Base-by-base conservation (phyloP, 2,888 invertebrate species). In the Stramonita haemastoma region DNA sequence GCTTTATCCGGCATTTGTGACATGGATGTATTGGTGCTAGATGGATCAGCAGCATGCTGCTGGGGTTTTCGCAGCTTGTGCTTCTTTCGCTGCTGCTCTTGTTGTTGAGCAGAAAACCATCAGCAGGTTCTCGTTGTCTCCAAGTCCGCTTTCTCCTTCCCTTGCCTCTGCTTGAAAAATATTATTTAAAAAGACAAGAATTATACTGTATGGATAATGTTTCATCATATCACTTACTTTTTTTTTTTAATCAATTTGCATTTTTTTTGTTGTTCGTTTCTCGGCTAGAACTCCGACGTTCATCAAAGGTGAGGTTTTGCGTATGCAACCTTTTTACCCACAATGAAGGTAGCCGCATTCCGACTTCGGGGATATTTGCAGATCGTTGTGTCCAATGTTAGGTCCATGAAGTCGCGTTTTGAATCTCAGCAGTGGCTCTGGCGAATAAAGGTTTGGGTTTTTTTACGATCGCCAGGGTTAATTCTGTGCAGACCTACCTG, bases 71-170 rank as follows among this genome's bases (percentile, higher is more conserved):
- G 57, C 0, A 22, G 60, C 66, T 8, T 60, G 8, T 26, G 34
- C 46, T 87, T n/a, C 22, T 79, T 73, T 17, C n/a, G 77, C 13
- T 87, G 87, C 70, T 87, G 87, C n/a, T 87, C 73, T 32, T 87
- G 70, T 34, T 87, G 87, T 70, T 87, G 87, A n/a, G 0, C 29
- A 34, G 17, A n/a, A 77, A 73, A 1, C 32, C 87, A 22, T 87
- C 56, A 26, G 46, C 70, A 13, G n/a, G 56, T 87, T 60, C n/a
- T 87, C 87, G 4, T 15, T n/a, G 15, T 34, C 57, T n/a, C 36
- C 87, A 60, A 2, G 6, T 1, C 66, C 66, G 26, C 36, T 34
- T 1, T n/a, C 26, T 26, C 34, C 32, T 22, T 32, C 34, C 79
- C 46, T 6, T 26, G 26, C 26, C 22, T 34, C 81, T 81, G 81